These are phyloP conservation scores for Piscicola geometra DNA, from an alignment of 2,888 invertebrate species.

Conservation along the genomic window DNA sequence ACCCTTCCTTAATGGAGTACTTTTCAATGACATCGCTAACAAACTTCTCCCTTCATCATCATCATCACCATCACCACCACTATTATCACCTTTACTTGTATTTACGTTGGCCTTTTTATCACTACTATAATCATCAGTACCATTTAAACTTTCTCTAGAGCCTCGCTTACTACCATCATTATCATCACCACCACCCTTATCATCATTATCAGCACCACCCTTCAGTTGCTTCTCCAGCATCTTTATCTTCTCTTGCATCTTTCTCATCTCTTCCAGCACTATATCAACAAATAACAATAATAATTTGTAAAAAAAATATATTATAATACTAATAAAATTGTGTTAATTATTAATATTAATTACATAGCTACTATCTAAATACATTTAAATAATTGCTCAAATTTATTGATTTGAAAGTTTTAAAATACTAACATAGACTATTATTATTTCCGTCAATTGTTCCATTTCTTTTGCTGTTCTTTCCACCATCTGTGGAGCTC, in stretches of 20 bases:
- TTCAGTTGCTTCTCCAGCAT: constrained; percentile 22
- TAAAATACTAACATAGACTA: neutral
- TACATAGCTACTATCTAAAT: neutral
- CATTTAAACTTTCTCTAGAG: too few species aligned
- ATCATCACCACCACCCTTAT: neutral
- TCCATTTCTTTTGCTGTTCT: neutral
- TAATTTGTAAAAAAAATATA: neutral
- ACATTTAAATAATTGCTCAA: neutral
- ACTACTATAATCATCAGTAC: too few species aligned
- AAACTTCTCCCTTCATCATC: too few species aligned
- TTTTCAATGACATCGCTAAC: too few species aligned
- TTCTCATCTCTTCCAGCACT: constrained; percentile 25
- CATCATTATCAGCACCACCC: neutral
- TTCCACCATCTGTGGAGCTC: neutral
- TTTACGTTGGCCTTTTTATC: too few species aligned
- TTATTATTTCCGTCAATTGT: neutral
- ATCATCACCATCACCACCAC: too few species aligned
- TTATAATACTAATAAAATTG: neutral
- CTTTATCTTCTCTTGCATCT: constrained; percentile 22
- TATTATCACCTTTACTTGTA: too few species aligned
- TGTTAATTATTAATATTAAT: neutral
- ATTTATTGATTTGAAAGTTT: neutral
- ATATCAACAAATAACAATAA: neutral
- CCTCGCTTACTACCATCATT: neutral
- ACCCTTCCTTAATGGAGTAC: too few species aligned